phyloP scores from a whole-genome alignment of 2,797 vertebrate species.

The Cuculus canorus region DNA sequence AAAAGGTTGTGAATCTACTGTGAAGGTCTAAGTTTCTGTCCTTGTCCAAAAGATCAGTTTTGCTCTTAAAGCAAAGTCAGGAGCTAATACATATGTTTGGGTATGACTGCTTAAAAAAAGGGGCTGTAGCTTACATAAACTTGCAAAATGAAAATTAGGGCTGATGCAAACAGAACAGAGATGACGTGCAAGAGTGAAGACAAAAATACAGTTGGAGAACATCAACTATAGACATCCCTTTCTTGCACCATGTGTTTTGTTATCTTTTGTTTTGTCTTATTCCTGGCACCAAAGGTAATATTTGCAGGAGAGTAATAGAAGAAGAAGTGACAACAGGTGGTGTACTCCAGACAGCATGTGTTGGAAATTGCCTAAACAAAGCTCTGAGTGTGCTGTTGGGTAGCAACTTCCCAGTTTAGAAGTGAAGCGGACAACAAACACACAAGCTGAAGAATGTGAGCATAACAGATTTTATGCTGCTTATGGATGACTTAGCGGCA shows the following conservation, averaged over 20 bases:
- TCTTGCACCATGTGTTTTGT: neutral
- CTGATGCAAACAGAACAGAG: neutral
- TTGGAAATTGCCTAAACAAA: neutral
- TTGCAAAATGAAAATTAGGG: neutral
- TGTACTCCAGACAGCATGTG: neutral
- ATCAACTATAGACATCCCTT: neutral
- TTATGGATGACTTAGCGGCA: neutral
- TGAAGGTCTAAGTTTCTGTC: neutral
- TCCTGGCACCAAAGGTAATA: neutral
- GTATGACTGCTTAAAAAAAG: neutral
- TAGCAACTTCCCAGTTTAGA: neutral
- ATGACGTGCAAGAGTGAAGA: neutral
- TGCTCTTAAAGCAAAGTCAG: neutral
- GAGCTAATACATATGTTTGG: neutral
- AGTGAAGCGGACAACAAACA: neutral
- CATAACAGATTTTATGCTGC: neutral
- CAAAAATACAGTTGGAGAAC: neutral
- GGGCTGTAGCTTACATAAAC: neutral
- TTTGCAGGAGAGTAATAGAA: neutral
- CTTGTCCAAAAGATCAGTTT: neutral
- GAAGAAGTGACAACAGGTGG: neutral
- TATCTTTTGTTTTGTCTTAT: neutral
- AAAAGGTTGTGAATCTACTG: neutral
- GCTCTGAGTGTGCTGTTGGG: neutral
- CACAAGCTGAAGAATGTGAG: neutral